Base-by-base conservation (phyloP, 2,888 invertebrate genomes). In the Hoplodrina blanda region DNA sequence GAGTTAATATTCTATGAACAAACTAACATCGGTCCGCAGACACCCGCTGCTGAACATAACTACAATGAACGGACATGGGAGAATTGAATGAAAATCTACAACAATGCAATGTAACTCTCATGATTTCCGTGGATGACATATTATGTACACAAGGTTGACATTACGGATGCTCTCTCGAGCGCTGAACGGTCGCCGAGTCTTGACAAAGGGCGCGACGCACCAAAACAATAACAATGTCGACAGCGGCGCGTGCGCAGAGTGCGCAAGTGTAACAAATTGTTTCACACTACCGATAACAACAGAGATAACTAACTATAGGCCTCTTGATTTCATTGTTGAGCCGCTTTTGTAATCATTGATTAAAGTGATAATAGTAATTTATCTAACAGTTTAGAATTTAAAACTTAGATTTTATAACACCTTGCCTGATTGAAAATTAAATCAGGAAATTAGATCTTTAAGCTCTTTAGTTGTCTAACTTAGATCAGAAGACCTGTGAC, bases 191-290 rank as follows among this genome's bases (percentile, higher is more conserved):
- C 85, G 85, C 88, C 86, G 87, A 89, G 37, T 61, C 76, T 80
- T 91, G 87, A 90, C 92, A 92, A 91, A 92, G 90, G 88, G 90
- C 87, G 88, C 89, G 87, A 82, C 90, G 86, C 89, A 90, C 92
- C 92, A 91, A 93, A 94, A 93, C 92, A 94, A 93, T 92, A 91
- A 93, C 90, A 92, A 91, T 89, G 84, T 86, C 86, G 84, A 79
- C 83, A 79, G 72, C 77, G 76, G 89, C 92, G 93, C 94, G 94
- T 95, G 95, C 92, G 89, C 89, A 49, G 94, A 86, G 81, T 94
- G 88, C 88, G 83, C 89, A 91, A 93, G 88, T 88, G 85, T 81
- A 79, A 88, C 89, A 85, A 91, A 90, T 90, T 88, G 87, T 88
- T 89, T 86, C 85, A 87, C 86, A 88, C 84, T 81, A 77, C 75